A percentile compares a stretch with the other conserved stretches of the same genome.
phyloP scores from a whole-genome alignment of 2,888 invertebrate species.

The Julus scanicus region DNA sequence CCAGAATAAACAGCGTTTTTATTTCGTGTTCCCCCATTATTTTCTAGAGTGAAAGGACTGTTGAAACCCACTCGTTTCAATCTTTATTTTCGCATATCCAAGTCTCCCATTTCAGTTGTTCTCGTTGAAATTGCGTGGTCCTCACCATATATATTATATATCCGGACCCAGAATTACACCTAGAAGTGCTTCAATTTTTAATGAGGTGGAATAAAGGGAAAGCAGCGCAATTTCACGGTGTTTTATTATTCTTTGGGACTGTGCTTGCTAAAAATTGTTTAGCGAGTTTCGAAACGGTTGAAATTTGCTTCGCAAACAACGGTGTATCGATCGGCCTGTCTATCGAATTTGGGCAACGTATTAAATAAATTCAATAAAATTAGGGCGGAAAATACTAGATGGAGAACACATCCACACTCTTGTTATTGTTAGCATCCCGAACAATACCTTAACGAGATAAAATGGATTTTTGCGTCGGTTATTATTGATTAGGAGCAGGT shows the following conservation, averaged over 20 bases:
- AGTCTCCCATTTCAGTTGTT: neutral
- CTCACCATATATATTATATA: constrained; percentile 17
- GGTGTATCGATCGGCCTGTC: neutral
- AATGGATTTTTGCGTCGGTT: neutral
- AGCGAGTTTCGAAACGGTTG: neutral
- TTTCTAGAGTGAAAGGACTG: neutral
- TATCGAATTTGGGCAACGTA: neutral
- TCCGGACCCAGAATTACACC: neutral
- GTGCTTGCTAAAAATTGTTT: neutral
- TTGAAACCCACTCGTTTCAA: neutral
- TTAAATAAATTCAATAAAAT: constrained; percentile 28
- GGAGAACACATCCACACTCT: neutral
- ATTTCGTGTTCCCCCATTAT: neutral
- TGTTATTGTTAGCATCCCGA: neutral
- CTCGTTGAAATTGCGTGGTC: neutral
- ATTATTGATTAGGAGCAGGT: constrained; percentile 10
- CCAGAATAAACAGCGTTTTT: neutral
- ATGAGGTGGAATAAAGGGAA: neutral
- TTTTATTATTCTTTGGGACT: neutral
- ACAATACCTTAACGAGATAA: constrained; percentile 5
- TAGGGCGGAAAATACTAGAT: neutral
- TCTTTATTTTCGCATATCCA: neutral
- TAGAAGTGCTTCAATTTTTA: constrained; percentile 19
- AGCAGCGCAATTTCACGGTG: neutral
- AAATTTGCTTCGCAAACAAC: neutral